Base-by-base conservation (phyloP, 53 echinoderm and acorn worm genomes). In the Arbacia lixula region DNA sequence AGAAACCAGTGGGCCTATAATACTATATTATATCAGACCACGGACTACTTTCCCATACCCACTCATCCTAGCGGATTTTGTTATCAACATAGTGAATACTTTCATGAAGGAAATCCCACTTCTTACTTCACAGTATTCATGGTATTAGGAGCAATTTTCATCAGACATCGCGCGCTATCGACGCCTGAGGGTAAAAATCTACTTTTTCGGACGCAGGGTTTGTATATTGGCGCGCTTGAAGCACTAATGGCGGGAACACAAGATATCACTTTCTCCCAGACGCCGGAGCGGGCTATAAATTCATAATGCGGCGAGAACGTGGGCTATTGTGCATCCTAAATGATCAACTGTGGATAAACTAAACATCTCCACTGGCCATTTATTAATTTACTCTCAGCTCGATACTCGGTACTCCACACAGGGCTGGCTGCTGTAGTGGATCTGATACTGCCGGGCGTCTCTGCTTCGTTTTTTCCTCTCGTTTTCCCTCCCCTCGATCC, bases 281-380 rank as follows among this genome's bases (percentile, higher is more conserved):
- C 78, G 78, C 24, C 78, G 58, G n/a, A 29, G 17, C 38, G 16
- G 82, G 82, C 82, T 62, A 81, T 81, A 81, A 81, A 81, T 81
- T 81, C 82, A 81, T 81, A 81, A 81, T 81, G 82, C 82, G 65
- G 19, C 50, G 63, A 42, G 43, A 81, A 42, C 82, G 82, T 62
- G 63, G 82, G 49, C 82, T 81, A 81, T 81, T 81, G 82, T 63
- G 64, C 82, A 63, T 81, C 82, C 64, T 81, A 61, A 81, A 81
- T 46, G 82, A 81, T 81, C 63, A 63, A 46, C 34, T 63, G 31
- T 81, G 82, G 82, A 81, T 81, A 63, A 81, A 81, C 82, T 64
- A 63, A 63, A 64, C 82, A 81, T 63, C 82, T 43, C 63, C 46
- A 32, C 82, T 50, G 49, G 63, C 82, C 82, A 81, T 81, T 81